Evolutionary conservation across 2,888 invertebrate species (phyloP).

Genomic region (Carabus problematicus): DNA sequence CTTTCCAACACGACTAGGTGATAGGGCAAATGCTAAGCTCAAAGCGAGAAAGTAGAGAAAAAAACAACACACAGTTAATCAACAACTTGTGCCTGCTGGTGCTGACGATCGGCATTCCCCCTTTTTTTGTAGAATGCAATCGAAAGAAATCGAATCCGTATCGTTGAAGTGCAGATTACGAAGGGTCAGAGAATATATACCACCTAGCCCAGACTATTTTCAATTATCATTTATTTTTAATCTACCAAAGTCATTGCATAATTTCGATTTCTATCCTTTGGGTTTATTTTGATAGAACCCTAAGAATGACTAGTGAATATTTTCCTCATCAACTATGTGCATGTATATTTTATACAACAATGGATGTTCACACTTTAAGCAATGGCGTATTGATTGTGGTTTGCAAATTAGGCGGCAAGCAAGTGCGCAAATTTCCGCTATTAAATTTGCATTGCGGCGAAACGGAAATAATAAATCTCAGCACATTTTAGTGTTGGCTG

Average conservation of each 20-base stretch:
- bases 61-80: constrained; percentile 33
- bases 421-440: constrained; percentile 31
- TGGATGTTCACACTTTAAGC: too few relatives aligned
- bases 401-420: constrained; percentile 30
- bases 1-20: too few relatives aligned
- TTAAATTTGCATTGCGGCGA: constrained; percentile 31
- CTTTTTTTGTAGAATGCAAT: constrained; percentile 32
- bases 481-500: constrained; percentile 25
- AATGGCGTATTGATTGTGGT: constrained; percentile 17
- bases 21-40: too few relatives aligned
- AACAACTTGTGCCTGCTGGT: constrained; percentile 34
- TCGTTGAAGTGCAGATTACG: constrained; percentile 36
- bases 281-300: too few relatives aligned
- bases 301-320: too few relatives aligned
- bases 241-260: too few relatives aligned
- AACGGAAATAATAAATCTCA: constrained; percentile 33
- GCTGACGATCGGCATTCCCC: constrained; percentile 28
- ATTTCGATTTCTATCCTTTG: too few relatives aligned
- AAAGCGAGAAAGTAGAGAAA: not conserved
- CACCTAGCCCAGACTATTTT: constrained; percentile 4
- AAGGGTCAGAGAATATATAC: constrained; percentile 18
- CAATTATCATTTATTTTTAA: constrained; percentile 20
- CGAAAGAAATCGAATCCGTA: constrained; percentile 35
- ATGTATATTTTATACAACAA: too few relatives aligned
- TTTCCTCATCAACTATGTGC: too few relatives aligned